These are phyloP conservation scores for Microctonus brassicae DNA, from an alignment of 2,888 invertebrate genomes.

Conservation along the genomic window DNA sequence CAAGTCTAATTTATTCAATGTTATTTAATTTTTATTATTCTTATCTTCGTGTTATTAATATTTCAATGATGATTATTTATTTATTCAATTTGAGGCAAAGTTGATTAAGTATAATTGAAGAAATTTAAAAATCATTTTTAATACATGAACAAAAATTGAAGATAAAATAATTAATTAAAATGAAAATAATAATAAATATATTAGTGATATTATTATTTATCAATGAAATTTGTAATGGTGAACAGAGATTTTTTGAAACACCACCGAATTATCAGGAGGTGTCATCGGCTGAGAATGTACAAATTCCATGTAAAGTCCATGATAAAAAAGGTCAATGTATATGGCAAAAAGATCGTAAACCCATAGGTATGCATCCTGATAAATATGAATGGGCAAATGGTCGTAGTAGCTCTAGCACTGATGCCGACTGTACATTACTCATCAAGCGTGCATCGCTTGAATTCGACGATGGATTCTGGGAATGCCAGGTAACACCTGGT, in stretches of 20 bases:
- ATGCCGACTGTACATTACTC: slow-evolving; percentile 84
- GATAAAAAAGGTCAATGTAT: slow-evolving; percentile 90
- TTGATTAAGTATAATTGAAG: neutral
- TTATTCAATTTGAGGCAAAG: neutral
- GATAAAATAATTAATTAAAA: neutral
- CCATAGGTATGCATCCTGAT: slow-evolving; percentile 87
- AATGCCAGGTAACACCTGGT: slow-evolving; percentile 92
- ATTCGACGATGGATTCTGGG: slow-evolving; percentile 92
- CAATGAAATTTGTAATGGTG: slow-evolving; percentile 50
- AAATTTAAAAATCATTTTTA: neutral
- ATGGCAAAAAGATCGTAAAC: slow-evolving; percentile 94
- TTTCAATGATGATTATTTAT: neutral
- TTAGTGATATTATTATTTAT: slow-evolving; percentile 2
- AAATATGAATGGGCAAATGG: slow-evolving; percentile 91
- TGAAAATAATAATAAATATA: neutral
- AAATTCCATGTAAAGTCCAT: slow-evolving; percentile 86
- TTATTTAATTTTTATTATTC: neutral
- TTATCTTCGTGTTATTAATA: neutral
- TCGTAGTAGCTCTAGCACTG: slow-evolving; percentile 67
- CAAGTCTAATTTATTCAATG: slow-evolving; percentile 3
- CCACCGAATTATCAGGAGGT: slow-evolving; percentile 87
- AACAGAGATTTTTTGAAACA: slow-evolving; percentile 87
- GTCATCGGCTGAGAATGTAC: slow-evolving; percentile 86
- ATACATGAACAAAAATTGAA: neutral
- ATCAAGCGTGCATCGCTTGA: slow-evolving; percentile 86